Base-by-base conservation (phyloP, 2,797 vertebrate species). In the Buceros bicornis region DNA sequence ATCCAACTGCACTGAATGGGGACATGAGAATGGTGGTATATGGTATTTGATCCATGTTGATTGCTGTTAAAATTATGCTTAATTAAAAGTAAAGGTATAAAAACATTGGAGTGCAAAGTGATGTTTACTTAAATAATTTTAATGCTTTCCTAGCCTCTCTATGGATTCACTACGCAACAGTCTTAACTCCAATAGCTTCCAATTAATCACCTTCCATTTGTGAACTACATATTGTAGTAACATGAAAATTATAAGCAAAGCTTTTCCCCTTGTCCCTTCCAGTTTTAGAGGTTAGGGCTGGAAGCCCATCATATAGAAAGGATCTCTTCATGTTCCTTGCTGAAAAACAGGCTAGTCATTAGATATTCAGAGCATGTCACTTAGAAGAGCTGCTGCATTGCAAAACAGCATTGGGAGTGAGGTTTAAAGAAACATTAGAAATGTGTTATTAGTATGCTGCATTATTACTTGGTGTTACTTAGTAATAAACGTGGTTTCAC, bases 51-150 rank as follows among this genome's bases (percentile, higher is more conserved):
- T 76, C 42, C 37, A 84, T 70, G 69, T 10, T 82, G 62, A 88
- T 60, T 93, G 65, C 77, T 71, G n/a, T 84, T 94, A 84, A 89
- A 82, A 87, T 73, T 73, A 89, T 47, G 61, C 29, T 89, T 95
- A 96, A 95, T 95, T 94, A 93, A 95, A 92, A 76, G 24, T 43
- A 82, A 90, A 77, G 29, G 85, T 87, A 67, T 47, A 81, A 84
- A 95, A 90, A 82, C 84, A 82, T 15, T 2, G 3, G 56, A 87
- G 33, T 77, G 64, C 33, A 70, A 72, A 91, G 61, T 1, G 1
- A 51, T 65, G 60, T 71, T 85, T 91, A 92, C 60, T 71, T 7
- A 47, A 89, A 80, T 82, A 90, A 87, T 42, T 83, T 76, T 20
- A 91, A 64, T 90, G 60, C 56, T 82, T 91, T 82, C 31, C 53